Conservation (phyloP, 2,888 invertebrate genomes). For the Melieria picta region DNA sequence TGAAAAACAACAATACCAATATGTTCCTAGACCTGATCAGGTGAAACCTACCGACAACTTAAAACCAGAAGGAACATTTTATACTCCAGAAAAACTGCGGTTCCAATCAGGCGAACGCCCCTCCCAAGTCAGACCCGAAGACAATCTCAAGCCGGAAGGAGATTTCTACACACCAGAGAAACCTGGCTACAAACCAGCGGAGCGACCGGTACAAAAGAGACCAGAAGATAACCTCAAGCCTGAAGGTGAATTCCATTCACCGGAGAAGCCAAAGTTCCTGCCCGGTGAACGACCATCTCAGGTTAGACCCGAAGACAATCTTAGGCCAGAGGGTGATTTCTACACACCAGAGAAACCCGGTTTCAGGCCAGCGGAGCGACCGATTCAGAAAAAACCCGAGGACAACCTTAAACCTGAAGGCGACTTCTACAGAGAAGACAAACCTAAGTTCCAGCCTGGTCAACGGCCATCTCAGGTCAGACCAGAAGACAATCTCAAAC, state of each 20-base stretch:
- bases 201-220: conserved; percentile 66
- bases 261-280: conserved; percentile 59
- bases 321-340: conserved; percentile 69
- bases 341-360: conserved; percentile 66
- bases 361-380: conserved; percentile 67
- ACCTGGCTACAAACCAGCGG: conserved; percentile 66
- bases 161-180: conserved; percentile 67
- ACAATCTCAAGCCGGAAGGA: conserved; percentile 70
- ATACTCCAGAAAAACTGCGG: conserved; percentile 64
- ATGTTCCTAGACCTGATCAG: conserved; percentile 67
- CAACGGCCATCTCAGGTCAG: conserved; percentile 65
- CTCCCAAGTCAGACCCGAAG: conserved; percentile 68
- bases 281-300: conserved; percentile 67
- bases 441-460: conserved; percentile 67
- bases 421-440: conserved; percentile 67
- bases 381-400: conserved; percentile 61
- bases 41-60: conserved; percentile 65
- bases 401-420: conserved; percentile 69
- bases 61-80: conserved; percentile 68
- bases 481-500: conserved; percentile 67
- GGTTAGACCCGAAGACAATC: conserved; percentile 66
- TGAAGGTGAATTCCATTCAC: conserved; percentile 66
- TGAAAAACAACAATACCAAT: conserved; percentile 65
- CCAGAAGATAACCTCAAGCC: conserved; percentile 70
- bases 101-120: conserved; percentile 68